A percentile compares a stretch with the other conserved stretches of the same genome.
These are phyloP conservation scores for Calliopum simillimum DNA, from an alignment of 2,888 invertebrate species.

Conservation along the genomic window DNA sequence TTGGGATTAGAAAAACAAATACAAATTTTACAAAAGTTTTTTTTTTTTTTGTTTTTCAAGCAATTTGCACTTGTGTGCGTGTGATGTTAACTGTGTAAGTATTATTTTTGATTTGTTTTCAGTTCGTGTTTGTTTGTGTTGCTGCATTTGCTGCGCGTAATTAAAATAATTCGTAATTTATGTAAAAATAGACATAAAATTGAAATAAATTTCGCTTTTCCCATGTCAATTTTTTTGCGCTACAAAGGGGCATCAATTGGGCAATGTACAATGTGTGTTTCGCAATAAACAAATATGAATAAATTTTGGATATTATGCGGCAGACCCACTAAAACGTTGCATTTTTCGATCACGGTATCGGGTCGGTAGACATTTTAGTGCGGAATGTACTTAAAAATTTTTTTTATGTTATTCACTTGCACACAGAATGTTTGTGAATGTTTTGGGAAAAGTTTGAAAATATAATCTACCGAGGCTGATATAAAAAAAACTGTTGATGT, in stretches of 20 bases:
- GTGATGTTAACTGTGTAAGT: no score
- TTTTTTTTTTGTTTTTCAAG: neutral
- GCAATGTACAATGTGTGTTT: neutral
- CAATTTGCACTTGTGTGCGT: neutral
- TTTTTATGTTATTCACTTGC: no score
- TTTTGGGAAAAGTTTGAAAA: no score
- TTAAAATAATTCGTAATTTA: constrained; percentile 34
- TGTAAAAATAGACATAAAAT: neutral
- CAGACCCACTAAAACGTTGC: no score
- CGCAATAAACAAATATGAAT: neutral
- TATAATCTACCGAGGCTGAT: no score
- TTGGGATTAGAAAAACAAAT: constrained; percentile 30
- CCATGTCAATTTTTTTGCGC: neutral
- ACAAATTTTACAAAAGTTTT: neutral
- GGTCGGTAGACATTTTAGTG: no score
- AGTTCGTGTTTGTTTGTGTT: constrained; percentile 1
- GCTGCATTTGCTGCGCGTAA: constrained; percentile 10
- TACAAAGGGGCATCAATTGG: neutral
- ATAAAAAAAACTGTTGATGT: no score
- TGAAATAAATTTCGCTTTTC: constrained; percentile 28
- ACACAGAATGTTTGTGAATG: no score
- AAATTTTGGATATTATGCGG: no score
- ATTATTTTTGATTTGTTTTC: neutral
- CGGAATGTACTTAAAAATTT: no score
- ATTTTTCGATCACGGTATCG: no score